Evolutionary conservation across 2,797 vertebrate species (phyloP), one percentile per base, ranked within the genome.

Genomic region (Oophaga sylvatica): DNA sequence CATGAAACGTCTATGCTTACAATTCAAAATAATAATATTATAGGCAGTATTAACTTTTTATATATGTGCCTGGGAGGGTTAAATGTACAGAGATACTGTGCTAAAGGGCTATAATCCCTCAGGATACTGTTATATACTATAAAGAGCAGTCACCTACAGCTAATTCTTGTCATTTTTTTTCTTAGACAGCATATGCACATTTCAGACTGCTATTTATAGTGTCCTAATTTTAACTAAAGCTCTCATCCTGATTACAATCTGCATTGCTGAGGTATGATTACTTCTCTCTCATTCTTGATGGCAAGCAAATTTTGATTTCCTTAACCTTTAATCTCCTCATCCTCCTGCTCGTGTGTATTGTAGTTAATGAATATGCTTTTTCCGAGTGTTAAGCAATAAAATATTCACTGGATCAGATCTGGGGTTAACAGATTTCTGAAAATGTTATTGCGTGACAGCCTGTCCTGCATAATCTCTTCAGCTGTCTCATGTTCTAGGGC

Each of bases 351-450:
- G 90, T 94, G 93, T 95, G 96, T 96, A 95, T 96, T 95, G 90
- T 93, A 95, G 95, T 95, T 96, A 96, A 97, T 97, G 97, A 97
- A 97, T 96, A 95, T 95, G 92, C 91, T 91, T 93, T 92, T 90
- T 87, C 92, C 91, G 90, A 85, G 93, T 95, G 96, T 93, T 97
- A 92, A 93, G 92, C 93, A 95, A 96, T 97, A 95, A 96, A 96
- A 97, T 97, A 97, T 97, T 97, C 96, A 97, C 94, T 93, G 93
- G 94, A 95, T 96, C 95, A 96, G 95, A 94, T 95, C 96, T 94
- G 96, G 95, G 96, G 97, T 97, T 96, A 96, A 97, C 96, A 96
- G 96, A 96, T 97, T 97, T 97, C 96, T 97, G 96, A 96, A 95
- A 97, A 96, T 97, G 96, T 97, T 95, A 95, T 96, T 94, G 95